Base-by-base conservation (phyloP, 2,113 vertebrate species). In the Narcine bancroftii region DNA sequence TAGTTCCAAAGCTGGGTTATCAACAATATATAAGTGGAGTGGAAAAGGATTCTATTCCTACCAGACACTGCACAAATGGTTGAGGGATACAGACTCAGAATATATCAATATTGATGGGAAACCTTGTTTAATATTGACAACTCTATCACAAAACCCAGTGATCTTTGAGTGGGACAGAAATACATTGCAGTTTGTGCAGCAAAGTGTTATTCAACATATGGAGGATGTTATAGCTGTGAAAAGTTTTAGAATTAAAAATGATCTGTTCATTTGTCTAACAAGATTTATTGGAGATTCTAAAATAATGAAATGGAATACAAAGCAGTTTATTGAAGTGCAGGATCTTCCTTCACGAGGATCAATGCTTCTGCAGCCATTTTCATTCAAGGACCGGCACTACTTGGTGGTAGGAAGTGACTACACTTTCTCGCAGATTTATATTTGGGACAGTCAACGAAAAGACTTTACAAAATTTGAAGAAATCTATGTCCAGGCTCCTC, bases 1-100 rank as follows among this genome's bases (percentile, higher is more conserved):
- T 94, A 99, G 99, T 95, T 99, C 99, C 0, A 99, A 99, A 94
- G 99, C 99, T 0, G 99, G 98, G 21, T 95, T 99, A 93, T 99
- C 99, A 0, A 99, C 99, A 0, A 97, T 99, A 33, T 99, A 99
- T 93, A 99, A 99, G 47, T 99, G 99, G 99, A 99, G 97, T 85
- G 97, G 97, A 94, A 99, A 98, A 93, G 99, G 98, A 0, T 99
- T 99, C 95, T 99, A 99, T 93, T 99, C 98, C 0, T 98, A 98
- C 94, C 98, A 99, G 94, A 98, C 98, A 0, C 95, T 99, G 93
- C 99, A 99, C 0, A 98, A 99, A 94, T 99, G 99, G 99, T 99
- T 98, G 95, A 96, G 99, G 15, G 98, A 99, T 95, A 99, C 98
- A 0, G 99, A 99, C 33, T 97, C 98, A 0, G 98, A 99, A 95